Conservation (phyloP, 30 jellyfish, hydroid and myxozoan species). For the Catostylus mosaicus region DNA sequence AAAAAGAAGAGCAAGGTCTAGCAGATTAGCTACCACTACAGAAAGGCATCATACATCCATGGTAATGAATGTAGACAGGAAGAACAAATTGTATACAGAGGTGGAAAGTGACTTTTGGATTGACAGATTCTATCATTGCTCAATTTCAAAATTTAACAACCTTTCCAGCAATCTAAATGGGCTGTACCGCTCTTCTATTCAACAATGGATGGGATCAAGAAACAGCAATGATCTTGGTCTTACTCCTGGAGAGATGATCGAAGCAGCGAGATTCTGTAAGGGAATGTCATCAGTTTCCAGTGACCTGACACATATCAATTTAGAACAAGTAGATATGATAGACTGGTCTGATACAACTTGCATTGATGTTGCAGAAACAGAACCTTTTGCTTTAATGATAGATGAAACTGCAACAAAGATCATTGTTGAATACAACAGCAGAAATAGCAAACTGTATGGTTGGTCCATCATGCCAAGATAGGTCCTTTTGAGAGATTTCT, state of each 20-base stretch:
- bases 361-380: slow-evolving; percentile 2
- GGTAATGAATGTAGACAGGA: too few relatives aligned
- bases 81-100: too few relatives aligned
- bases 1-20: too few relatives aligned
- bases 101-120: too few relatives aligned
- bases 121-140: too few relatives aligned
- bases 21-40: too few relatives aligned
- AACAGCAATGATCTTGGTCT: slow-evolving; percentile 6
- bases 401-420: slow-evolving; percentile 5
- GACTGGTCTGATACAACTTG: slow-evolving; percentile 7
- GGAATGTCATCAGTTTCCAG: slow-evolving; percentile 5
- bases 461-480: slow-evolving; percentile 4
- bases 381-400: neutral
- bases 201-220: slow-evolving; percentile 6
- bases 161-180: too few relatives aligned
- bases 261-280: neutral
- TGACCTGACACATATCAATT: slow-evolving; percentile 1
- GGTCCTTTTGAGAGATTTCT: slow-evolving; percentile 2
- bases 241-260: neutral
- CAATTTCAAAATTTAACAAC: too few relatives aligned
- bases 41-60: too few relatives aligned
- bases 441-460: slow-evolving; percentile 2
- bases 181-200: neutral
- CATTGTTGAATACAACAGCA: neutral
- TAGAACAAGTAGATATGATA: neutral